Percentiles rank a stretch among this genome's conserved stretches.
Conservation (phyloP, 2,888 invertebrate genomes). For the Galeopsomyia nigrocyanea region DNA sequence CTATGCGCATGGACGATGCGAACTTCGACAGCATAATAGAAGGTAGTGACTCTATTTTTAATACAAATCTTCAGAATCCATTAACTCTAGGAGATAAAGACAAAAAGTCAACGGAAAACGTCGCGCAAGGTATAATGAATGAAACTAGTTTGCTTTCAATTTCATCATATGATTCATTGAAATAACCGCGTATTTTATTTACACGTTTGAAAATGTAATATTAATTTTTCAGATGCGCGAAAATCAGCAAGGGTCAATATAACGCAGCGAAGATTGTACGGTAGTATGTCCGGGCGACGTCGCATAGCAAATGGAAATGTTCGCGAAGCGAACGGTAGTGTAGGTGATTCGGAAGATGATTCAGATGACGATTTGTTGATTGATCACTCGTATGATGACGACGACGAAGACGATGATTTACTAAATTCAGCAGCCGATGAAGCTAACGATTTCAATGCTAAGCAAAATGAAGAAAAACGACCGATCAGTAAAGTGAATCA, state of each 20-base stretch:
- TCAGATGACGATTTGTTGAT: conserved; percentile 72
- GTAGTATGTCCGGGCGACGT: conserved; percentile 71
- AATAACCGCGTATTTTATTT: no score
- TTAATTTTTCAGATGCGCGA: conserved; percentile 52
- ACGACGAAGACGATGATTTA: conserved; percentile 70
- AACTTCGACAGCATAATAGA: conserved; percentile 69
- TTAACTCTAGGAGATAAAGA: conserved; percentile 57
- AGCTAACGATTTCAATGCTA: conserved; percentile 57
- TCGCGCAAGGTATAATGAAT: conserved; percentile 48
- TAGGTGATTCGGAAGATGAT: conserved; percentile 53
- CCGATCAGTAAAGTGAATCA: conserved; percentile 63
- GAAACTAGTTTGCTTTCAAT: no score
- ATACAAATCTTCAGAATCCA: conserved; percentile 62
- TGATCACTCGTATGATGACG: conserved; percentile 75
- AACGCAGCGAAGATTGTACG: conserved; percentile 71
- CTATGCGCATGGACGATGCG: conserved; percentile 72
- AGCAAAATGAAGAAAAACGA: conserved; percentile 60
- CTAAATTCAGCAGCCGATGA: conserved; percentile 60
- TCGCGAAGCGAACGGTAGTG: conserved; percentile 45
- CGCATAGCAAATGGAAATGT: conserved; percentile 60
- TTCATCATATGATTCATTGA: no score
- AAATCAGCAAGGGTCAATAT: conserved; percentile 58
- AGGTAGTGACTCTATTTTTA: conserved; percentile 65
- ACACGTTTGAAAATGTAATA: conserved; percentile 1
- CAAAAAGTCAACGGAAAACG: conserved; percentile 56